Base-by-base conservation (phyloP, 2,797 vertebrate genomes). In the Fistularia tabacaria region DNA sequence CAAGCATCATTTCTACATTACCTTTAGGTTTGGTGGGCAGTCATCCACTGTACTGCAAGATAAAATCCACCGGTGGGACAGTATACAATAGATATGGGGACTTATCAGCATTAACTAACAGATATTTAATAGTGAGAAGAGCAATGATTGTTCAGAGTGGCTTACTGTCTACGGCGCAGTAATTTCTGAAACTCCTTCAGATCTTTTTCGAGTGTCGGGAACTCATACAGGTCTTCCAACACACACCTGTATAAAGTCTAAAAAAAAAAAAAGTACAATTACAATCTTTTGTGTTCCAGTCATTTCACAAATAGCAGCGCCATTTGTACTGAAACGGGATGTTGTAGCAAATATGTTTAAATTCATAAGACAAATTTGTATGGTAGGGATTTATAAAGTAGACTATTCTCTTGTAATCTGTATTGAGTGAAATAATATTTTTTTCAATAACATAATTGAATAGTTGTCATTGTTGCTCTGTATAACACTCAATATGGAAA, bases 131-230 rank as follows among this genome's bases (percentile, higher is more conserved):
- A 49, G n/a, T 9, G 36, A 15, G 9, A 10, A 25, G 8, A 1
- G 10, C 10, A 36, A 10, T 10, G 14, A 49, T 9, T 15, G 58
- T 38, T 55, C 14, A 49, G 57, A 38, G 8, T 13, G 46, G 91
- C 96, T 93, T 87, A 99, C 97, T 98, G 97, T 69, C 96, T 92
- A 62, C 95, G 94, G 7, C 95, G 93, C 49, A 98, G 91, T 62
- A 98, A 92, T 81, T 96, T 98, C 77, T 99, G 97, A 77, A 99
- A 95, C 84, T 98, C 96, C 82, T 98, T 98, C 70, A 99, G 84
- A 65, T 97, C 96, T 73, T 96, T 98, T 79, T 98, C 96, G 72
- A 99, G 89, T 1, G 91, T 73, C 0, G 97, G 96, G 70, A 96
- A 99, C 81, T 98, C 96, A 14, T 96, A 98, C 37, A 98, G 90